Conservation (phyloP, 2,888 invertebrate genomes). For the Punctoribates punctum region DNA sequence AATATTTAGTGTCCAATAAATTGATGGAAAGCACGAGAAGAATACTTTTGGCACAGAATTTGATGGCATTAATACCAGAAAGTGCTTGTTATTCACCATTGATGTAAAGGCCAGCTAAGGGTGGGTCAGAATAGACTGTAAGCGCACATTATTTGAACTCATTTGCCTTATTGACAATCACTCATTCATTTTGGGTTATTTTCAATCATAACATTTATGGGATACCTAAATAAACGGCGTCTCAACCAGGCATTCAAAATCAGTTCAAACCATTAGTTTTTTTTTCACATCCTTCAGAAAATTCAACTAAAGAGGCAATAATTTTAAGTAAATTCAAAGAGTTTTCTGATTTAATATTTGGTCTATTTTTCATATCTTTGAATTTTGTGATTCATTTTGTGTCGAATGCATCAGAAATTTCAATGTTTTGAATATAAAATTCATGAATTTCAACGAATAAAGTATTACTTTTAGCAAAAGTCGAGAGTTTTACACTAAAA, state of each 20-base stretch:
- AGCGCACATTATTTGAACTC: not conserved
- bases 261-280: too few species aligned
- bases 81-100: conserved; percentile 6
- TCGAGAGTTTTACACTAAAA: not conserved
- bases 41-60: not conserved
- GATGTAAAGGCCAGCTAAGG: not conserved
- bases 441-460: not conserved
- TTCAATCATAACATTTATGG: conserved; percentile 1
- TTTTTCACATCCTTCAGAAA: too few species aligned
- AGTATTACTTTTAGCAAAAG: not conserved
- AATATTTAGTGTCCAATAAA: conserved; percentile 27
- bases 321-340: too few species aligned
- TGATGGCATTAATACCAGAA: conserved; percentile 18
- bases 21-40: conserved; percentile 18
- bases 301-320: too few species aligned
- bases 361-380: not conserved
- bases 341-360: not conserved
- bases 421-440: too few species aligned
- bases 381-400: too few species aligned
- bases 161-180: not conserved
- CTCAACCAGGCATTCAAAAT: too few species aligned
- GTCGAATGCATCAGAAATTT: too few species aligned
- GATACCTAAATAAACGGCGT: too few species aligned
- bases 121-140: not conserved
- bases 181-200: not conserved